Evolutionary conservation across 2,113 vertebrate genomes (phyloP).

Genomic region (Calypte anna): DNA sequence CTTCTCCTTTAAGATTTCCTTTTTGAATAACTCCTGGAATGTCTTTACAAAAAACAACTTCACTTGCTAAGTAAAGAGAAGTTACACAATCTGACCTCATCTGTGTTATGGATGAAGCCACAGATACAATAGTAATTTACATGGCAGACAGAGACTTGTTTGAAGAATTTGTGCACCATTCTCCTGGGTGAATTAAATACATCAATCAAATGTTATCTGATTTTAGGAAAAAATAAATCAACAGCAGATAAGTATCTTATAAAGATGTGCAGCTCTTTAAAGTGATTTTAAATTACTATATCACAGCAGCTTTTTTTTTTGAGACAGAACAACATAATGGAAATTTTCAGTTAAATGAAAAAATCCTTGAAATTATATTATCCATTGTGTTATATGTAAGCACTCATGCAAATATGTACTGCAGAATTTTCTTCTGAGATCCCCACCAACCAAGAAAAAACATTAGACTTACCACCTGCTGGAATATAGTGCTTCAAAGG

Average conservation of each 20-base stretch:
- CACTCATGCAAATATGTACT: fast-evolving
- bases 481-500: neutral
- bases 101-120: neutral
- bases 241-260: neutral
- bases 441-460: neutral
- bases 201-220: neutral
- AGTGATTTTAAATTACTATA: neutral
- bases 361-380: neutral
- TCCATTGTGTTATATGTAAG: neutral
- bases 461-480: neutral
- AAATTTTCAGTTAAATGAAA: neutral
- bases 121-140: neutral
- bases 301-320: neutral
- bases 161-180: neutral
- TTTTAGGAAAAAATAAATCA: neutral
- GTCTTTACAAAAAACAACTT: neutral
- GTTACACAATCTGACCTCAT: neutral
- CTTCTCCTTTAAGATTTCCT: no score
- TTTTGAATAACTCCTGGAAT: neutral
- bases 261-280: neutral
- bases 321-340: neutral
- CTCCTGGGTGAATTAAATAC: neutral
- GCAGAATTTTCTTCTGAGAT: neutral
- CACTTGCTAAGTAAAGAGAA: neutral
- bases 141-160: neutral